phyloP scores from a whole-genome alignment of 2,113 vertebrate genomes.

The Pachycephala philippinensis region DNA sequence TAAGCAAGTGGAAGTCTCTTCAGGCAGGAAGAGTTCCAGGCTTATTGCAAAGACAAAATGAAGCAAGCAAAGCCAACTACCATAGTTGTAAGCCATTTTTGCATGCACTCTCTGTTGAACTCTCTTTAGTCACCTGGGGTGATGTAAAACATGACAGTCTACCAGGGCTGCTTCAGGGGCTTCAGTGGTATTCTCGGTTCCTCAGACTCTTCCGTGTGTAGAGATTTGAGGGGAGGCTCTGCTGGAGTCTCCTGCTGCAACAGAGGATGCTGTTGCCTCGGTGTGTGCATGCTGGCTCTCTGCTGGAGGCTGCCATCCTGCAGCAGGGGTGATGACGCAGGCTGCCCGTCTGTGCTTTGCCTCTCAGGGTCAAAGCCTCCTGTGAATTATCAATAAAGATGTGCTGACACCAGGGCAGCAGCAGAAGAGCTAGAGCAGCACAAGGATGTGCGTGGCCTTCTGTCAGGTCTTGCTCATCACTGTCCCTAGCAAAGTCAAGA shows the following conservation, averaged over 20 bases:
- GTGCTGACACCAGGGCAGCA: background rate
- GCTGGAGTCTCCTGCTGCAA: background rate
- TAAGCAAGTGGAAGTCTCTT: background rate
- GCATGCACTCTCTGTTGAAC: background rate
- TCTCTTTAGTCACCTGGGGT: background rate
- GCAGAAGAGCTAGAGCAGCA: background rate
- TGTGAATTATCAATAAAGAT: background rate
- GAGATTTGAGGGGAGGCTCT: background rate
- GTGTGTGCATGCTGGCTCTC: background rate
- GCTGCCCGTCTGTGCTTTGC: background rate
- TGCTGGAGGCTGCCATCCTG: background rate
- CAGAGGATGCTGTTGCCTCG: background rate
- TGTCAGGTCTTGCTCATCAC: fast-evolving
- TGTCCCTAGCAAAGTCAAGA: background rate
- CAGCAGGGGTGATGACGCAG: background rate
- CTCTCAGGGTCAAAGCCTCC: background rate
- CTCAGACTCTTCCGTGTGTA: fast-evolving
- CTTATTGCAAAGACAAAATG: background rate
- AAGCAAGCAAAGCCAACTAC: background rate
- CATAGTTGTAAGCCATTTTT: background rate
- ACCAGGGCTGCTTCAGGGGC: background rate
- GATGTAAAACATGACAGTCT: background rate
- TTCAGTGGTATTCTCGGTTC: fast-evolving
- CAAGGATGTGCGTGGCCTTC: fast-evolving
- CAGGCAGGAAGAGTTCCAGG: fast-evolving